Conservation (phyloP, 2,888 invertebrate species). For the Patella ulyssiponensis region DNA sequence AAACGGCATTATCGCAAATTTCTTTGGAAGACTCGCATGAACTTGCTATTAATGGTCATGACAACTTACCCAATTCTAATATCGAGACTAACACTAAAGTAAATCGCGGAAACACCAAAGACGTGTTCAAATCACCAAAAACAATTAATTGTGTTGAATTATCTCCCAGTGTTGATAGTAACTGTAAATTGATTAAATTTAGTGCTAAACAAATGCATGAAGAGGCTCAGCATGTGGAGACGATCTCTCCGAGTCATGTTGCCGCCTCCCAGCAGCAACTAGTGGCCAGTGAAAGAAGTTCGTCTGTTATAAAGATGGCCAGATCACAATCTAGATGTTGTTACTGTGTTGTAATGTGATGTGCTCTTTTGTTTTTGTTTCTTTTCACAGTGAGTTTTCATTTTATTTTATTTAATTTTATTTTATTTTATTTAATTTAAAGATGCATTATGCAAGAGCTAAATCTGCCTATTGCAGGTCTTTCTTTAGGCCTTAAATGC, state of each 20-base stretch:
- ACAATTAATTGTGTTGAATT: background rate
- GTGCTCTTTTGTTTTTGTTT: background rate
- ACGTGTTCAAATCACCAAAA: too few relatives aligned
- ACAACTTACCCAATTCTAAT: constrained; percentile 19
- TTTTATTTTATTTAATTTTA: constrained; percentile 17
- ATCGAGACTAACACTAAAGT: too few relatives aligned
- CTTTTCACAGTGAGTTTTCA: constrained; percentile 21
- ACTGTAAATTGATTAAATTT: background rate
- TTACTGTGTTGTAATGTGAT: constrained; percentile 18
- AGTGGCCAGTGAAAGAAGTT: background rate
- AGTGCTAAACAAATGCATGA: background rate
- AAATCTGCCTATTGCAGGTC: too few relatives aligned
- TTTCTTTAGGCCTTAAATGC: too few relatives aligned
- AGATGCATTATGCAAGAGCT: too few relatives aligned
- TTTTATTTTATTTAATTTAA: background rate
- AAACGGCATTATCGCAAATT: constrained; percentile 29
- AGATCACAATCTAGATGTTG: constrained; percentile 3
- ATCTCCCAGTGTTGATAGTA: background rate
- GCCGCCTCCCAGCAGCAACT: background rate
- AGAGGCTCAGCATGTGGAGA: constrained; percentile 2
- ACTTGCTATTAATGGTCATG: constrained; percentile 13
- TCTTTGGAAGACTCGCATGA: constrained; percentile 13
- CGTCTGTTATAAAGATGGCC: background rate
- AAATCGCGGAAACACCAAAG: too few relatives aligned
- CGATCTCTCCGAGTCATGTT: background rate